A percentile compares a stretch with the other conserved stretches of the same genome.
phyloP scores from a whole-genome alignment of 2,113 vertebrate genomes.

The Passer domesticus region DNA sequence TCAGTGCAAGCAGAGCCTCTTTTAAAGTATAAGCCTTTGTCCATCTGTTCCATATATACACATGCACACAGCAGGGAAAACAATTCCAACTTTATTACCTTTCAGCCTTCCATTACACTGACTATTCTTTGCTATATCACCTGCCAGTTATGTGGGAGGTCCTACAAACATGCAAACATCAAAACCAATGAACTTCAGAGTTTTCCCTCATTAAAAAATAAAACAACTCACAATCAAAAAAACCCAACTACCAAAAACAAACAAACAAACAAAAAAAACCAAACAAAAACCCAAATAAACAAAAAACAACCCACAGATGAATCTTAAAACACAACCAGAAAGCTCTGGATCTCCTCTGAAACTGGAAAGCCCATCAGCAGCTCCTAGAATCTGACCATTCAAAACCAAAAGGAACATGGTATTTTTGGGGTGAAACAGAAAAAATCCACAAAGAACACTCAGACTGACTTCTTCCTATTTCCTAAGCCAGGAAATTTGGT shows the following conservation, averaged over 20 bases:
- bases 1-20: not conserved
- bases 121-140: not conserved
- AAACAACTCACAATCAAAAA: not conserved
- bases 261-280: too few species aligned
- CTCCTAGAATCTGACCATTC: not conserved
- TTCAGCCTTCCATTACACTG: not conserved
- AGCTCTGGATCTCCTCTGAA: not conserved
- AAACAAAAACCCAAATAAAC: too few species aligned
- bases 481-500: not conserved
- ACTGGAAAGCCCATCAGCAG: not conserved
- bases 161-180: not conserved
- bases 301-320: not conserved
- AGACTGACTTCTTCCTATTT: not conserved
- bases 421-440: not conserved
- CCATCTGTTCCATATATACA: not conserved
- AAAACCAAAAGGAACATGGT: not conserved
- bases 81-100: not conserved
- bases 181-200: not conserved
- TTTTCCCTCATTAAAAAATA: not conserved
- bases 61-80: not conserved
- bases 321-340: not conserved
- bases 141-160: not conserved
- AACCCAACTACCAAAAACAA: too few species aligned
- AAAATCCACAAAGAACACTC: not conserved
- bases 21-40: not conserved